Conservation (phyloP, 2,113 vertebrate species). For the Brachyistius frenatus region DNA sequence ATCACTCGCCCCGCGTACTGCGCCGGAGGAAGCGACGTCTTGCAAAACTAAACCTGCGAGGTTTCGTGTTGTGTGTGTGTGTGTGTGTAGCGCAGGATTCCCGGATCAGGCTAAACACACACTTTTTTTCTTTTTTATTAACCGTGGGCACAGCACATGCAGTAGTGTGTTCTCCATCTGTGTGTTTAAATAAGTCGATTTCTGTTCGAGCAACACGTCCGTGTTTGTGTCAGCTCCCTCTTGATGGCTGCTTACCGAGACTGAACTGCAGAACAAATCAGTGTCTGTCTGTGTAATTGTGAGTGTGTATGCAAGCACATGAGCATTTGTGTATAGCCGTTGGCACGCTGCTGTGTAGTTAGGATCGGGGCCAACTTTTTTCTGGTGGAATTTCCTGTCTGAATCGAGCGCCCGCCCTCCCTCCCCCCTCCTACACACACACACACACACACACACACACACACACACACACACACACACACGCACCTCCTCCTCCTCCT, state of each 20-base stretch:
- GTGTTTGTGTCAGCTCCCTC: slow-evolving; percentile 37
- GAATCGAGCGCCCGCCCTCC: slow-evolving; percentile 82
- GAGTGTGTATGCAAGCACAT: slow-evolving; percentile 62
- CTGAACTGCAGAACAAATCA: slow-evolving; percentile 70
- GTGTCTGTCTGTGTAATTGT: slow-evolving; percentile 63
- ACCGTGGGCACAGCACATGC: slow-evolving; percentile 38
- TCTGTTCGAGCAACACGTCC: slow-evolving; percentile 50
- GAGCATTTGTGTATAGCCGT: slow-evolving; percentile 80
- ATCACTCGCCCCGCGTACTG: slow-evolving; percentile 69
- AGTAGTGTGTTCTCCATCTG: slow-evolving; percentile 11
- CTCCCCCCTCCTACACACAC: neutral
- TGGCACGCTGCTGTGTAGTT: slow-evolving; percentile 90
- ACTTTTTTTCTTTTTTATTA: slow-evolving; percentile 55
- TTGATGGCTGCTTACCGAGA: slow-evolving; percentile 61
- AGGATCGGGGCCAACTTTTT: slow-evolving; percentile 88
- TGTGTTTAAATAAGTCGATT: slow-evolving; percentile 30
- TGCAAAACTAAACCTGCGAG: slow-evolving; percentile 71
- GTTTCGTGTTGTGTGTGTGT: slow-evolving; percentile 65
- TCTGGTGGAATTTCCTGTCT: slow-evolving; percentile 95
- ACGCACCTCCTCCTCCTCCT: slow-evolving; percentile 45
- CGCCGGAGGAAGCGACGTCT: slow-evolving; percentile 73
- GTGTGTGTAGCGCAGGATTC: slow-evolving; percentile 62
- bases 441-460: too few relatives aligned
- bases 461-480: too few relatives aligned
- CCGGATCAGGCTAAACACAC: slow-evolving; percentile 60